Percentiles rank a stretch among this genome's conserved stretches.
phyloP scores from a whole-genome alignment of 2,113 vertebrate genomes.

The Gallinago jamesoni region DNA sequence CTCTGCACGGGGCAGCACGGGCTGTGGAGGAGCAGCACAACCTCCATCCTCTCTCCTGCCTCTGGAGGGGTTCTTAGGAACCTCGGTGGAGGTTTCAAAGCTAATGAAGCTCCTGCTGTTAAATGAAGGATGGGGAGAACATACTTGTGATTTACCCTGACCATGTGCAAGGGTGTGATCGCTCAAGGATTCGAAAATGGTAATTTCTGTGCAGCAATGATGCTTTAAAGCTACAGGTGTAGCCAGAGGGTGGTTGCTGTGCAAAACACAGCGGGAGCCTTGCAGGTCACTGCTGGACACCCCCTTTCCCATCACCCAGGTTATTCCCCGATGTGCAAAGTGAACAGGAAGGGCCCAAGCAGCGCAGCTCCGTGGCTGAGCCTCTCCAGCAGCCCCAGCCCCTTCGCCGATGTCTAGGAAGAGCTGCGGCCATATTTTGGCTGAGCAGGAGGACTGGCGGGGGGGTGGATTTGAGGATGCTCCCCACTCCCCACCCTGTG shows the following conservation, averaged over 20 bases:
- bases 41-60: not conserved
- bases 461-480: not conserved
- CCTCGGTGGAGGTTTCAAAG: not conserved
- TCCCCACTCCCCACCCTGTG: not conserved
- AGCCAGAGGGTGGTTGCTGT: accelerated
- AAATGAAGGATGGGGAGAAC: not conserved
- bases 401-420: not conserved
- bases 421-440: accelerated
- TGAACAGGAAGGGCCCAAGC: not conserved
- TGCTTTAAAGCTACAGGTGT: not conserved
- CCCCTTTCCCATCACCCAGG: not conserved
- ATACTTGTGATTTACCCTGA: not conserved
- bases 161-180: accelerated
- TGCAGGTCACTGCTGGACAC: accelerated
- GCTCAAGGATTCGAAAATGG: accelerated
- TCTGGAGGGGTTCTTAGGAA: not conserved
- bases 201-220: not conserved
- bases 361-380: accelerated
- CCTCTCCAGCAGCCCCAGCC: not conserved
- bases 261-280: accelerated
- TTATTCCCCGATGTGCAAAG: not conserved
- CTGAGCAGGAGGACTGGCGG: not conserved
- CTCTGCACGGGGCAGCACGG: accelerated
- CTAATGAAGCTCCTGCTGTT: accelerated
- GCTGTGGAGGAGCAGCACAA: not conserved